These are phyloP conservation scores for Melanostoma mellinum DNA, from an alignment of 2,888 invertebrate genomes.

Conservation along the genomic window DNA sequence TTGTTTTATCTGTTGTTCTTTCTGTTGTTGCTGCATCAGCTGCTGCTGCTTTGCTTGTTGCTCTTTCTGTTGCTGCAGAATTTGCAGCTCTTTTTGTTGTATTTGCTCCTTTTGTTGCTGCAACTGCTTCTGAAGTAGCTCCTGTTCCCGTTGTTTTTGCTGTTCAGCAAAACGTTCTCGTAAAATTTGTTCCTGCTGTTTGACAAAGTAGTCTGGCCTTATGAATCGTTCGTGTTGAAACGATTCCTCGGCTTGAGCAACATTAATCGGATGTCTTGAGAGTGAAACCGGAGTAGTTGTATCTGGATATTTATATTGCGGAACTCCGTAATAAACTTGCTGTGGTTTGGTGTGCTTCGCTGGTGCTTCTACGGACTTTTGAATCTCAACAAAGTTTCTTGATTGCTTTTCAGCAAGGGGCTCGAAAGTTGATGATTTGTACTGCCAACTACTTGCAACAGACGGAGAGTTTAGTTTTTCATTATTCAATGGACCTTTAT, in stretches of 20 bases:
- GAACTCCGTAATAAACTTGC: slow-evolving; percentile 80
- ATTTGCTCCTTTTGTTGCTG: background rate
- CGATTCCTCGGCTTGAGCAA: slow-evolving; percentile 25
- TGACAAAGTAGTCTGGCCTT: slow-evolving; percentile 1
- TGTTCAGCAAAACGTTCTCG: background rate
- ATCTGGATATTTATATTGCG: background rate
- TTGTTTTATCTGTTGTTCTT: slow-evolving; percentile 22
- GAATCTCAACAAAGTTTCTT: slow-evolving; percentile 85
- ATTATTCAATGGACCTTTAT: too few relatives aligned
- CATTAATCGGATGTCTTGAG: slow-evolving; percentile 47
- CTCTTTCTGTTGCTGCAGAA: too few relatives aligned
- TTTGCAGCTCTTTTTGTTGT: background rate
- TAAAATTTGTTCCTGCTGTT: background rate
- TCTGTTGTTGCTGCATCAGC: background rate
- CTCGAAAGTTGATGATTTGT: slow-evolving; percentile 48
- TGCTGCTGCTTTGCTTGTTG: background rate
- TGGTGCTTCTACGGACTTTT: slow-evolving; percentile 84
- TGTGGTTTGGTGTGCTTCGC: slow-evolving; percentile 74
- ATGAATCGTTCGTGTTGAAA: slow-evolving; percentile 13
- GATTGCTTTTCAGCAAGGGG: slow-evolving; percentile 63
- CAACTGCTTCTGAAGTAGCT: slow-evolving; percentile 18
- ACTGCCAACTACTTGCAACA: background rate
- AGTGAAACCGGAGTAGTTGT: slow-evolving; percentile 61
- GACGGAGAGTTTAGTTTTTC: too few relatives aligned
- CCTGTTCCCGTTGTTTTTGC: slow-evolving; percentile 26